Base-by-base conservation (phyloP, 1,140 invertebrate species). In the Neuroterus valhalla region DNA sequence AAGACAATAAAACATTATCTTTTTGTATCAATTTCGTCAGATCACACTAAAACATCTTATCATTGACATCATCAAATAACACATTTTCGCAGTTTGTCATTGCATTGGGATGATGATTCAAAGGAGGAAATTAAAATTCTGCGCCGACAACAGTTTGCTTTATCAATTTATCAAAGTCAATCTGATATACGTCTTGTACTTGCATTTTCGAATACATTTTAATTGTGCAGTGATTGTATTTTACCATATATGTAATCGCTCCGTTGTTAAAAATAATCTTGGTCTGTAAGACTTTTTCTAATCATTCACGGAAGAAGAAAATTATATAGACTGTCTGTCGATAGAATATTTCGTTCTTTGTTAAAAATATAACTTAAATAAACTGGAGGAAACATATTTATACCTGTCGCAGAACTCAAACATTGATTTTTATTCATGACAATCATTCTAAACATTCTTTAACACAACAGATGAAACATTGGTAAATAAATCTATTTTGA, bases 241-340 rank as follows among this genome's bases (percentile, higher is more conserved):
- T 12, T 26, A 15, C 1, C 55, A 14, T 62, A 26, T 62, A 62
- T 31, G 31, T 62, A 62, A 62, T 62, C 23, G 8, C n/a, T 62
- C 31, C n/a, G 10, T 31, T 62, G 55, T 62, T 62, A 62, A 62
- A 15, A 62, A 31, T 62, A 62, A 62, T 62, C 55, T n/a, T 62
- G 19, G 17, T 55, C n/a, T 23, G 31, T 31, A 38, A 8, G 55
- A 31, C 55, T 62, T 31, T 26, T 62, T n/a, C n/a, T 26, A 62
- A 62, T 62, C 55, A 62, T 15, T 23, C 15, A 62, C 14, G 31
- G 14, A 23, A 23, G 8, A 62, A 15, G 26, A 26, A 62, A 31
- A 31, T n/a, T n/a, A 31, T 31, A 31, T 62, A 15, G 6, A n/a
- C 31, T 38, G 31, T 38, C 31, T 38, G 10, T 38, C 8, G 31